Conservation (phyloP, 2,888 invertebrate genomes). For the Opisthograptis luteolata region DNA sequence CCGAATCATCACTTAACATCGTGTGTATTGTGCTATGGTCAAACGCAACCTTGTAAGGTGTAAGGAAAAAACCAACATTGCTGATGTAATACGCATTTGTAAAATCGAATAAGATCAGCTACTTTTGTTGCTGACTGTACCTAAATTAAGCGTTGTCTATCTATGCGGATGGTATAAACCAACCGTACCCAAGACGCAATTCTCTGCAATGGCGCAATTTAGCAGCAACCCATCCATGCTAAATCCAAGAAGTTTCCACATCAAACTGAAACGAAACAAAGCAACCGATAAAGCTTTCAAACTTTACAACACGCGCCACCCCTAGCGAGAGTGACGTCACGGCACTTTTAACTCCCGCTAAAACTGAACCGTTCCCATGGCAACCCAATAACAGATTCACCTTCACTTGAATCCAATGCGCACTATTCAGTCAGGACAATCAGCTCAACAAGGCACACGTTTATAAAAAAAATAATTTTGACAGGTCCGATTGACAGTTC, state of each 20-base stretch:
- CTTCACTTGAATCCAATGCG: slow-evolving; percentile 2
- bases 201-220: slow-evolving; percentile 18
- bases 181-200: background rate
- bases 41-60: no score
- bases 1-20: no score
- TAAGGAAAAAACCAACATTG: no score
- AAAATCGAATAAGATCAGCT: no score
- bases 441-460: slow-evolving; percentile 7
- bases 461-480: slow-evolving; percentile 1
- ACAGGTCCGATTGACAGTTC: slow-evolving; percentile 12
- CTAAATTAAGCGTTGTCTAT: background rate
- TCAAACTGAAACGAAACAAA: slow-evolving; percentile 8
- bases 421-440: slow-evolving; percentile 9
- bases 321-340: slow-evolving; percentile 30
- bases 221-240: slow-evolving; percentile 23
- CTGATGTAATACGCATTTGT: no score
- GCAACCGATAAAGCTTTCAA: slow-evolving; percentile 1
- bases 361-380: slow-evolving; percentile 49
- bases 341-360: slow-evolving; percentile 10
- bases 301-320: slow-evolving; percentile 8
- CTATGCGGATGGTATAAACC: no score
- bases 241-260: slow-evolving; percentile 21
- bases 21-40: no score
- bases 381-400: slow-evolving; percentile 65
- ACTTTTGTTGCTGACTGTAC: no score